Conservation (phyloP, 2,888 invertebrate species). For the Enchytraeus crypticus region DNA sequence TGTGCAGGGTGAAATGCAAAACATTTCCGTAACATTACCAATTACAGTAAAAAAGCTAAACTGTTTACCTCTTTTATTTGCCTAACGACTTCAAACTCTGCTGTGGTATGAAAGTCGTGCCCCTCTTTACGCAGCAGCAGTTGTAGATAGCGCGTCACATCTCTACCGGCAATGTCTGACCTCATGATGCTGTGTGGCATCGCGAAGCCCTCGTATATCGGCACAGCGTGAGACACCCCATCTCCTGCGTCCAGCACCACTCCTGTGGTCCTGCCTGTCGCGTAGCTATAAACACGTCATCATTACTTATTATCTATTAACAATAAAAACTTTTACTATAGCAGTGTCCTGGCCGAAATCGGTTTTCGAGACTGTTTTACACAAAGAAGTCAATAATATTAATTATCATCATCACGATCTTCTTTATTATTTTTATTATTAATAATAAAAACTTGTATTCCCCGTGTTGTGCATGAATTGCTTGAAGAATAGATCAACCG, state of each 20-base stretch:
- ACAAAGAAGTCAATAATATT: too few relatives aligned
- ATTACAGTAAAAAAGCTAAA: not conserved
- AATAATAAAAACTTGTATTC: too few relatives aligned
- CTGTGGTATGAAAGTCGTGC: constrained; percentile 86
- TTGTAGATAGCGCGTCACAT: constrained; percentile 83
- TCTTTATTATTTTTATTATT: too few relatives aligned
- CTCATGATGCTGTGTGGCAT: constrained; percentile 61
- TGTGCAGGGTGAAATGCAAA: too few relatives aligned
- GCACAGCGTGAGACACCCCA: constrained; percentile 99
- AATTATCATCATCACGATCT: too few relatives aligned
- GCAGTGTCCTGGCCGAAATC: too few relatives aligned
- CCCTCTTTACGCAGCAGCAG: constrained; percentile 91
- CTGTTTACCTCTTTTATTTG: constrained; percentile 66
- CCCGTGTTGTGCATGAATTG: too few relatives aligned
- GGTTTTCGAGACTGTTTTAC: too few relatives aligned
- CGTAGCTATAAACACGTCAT: constrained; percentile 43
- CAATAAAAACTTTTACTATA: too few relatives aligned
- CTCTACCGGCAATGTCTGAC: constrained; percentile 92
- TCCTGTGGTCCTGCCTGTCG: constrained; percentile 83
- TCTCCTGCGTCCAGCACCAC: constrained; percentile 97
- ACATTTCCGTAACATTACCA: too few relatives aligned
- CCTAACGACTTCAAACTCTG: constrained; percentile 93
- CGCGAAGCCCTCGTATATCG: constrained; percentile 74
- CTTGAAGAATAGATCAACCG: too few relatives aligned
- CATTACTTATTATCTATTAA: too few relatives aligned